phyloP scores from a whole-genome alignment of 2,888 invertebrate species.

The Tetranychus piercei region DNA sequence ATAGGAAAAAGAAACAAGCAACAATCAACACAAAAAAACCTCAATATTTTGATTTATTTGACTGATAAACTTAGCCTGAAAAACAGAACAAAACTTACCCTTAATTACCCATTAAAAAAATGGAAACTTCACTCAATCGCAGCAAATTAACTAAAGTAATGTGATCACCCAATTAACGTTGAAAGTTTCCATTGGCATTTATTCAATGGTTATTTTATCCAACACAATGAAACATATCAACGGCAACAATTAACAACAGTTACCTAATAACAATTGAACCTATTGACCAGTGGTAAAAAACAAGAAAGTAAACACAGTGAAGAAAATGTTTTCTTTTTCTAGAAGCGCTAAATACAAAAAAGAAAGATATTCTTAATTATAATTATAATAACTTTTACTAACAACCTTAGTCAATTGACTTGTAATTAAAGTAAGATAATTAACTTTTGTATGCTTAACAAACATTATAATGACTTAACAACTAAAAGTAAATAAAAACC shows the following conservation, averaged over 20 bases:
- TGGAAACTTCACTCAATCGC: background rate
- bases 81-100: background rate
- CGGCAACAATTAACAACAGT: background rate
- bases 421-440: too few relatives aligned
- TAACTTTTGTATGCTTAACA: too few relatives aligned
- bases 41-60: background rate
- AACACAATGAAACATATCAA: background rate
- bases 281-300: too few relatives aligned
- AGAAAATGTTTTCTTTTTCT: too few relatives aligned
- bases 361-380: too few relatives aligned
- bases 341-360: too few relatives aligned
- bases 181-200: background rate
- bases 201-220: background rate
- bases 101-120: background rate
- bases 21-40: background rate
- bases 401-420: too few relatives aligned
- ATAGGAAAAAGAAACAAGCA: too few relatives aligned
- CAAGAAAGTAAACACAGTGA: too few relatives aligned
- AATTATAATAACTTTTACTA: too few relatives aligned
- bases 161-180: background rate
- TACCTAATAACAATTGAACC: background rate
- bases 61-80: background rate
- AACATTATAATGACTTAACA: too few relatives aligned
- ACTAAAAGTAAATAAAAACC: too few relatives aligned
- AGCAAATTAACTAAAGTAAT: background rate